phyloP scores from a whole-genome alignment of 2,888 invertebrate genomes.

The Caenorhabditis wallacei region DNA sequence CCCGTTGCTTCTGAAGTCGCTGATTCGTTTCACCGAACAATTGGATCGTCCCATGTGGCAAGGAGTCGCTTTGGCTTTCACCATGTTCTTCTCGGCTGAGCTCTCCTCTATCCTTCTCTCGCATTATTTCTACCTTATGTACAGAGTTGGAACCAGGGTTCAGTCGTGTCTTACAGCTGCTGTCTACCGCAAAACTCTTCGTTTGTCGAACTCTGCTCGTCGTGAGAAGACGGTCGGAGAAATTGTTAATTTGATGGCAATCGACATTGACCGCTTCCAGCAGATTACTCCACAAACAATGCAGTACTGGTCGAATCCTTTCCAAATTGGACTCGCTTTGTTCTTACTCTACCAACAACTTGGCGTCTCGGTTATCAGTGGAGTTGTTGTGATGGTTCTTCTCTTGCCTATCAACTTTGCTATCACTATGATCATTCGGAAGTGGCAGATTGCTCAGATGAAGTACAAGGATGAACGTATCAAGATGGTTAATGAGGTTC shows the following conservation, averaged over 20 bases:
- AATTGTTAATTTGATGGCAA: constrained; percentile 86
- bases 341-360: constrained; percentile 85
- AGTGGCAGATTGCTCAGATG: constrained; percentile 88
- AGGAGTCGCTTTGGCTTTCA: constrained; percentile 77
- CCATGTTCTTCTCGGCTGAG: constrained; percentile 80
- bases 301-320: constrained; percentile 82
- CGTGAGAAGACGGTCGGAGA: constrained; percentile 85
- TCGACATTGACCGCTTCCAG: constrained; percentile 85
- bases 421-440: constrained; percentile 81
- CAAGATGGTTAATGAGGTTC: constrained; percentile 94
- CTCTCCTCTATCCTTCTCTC: constrained; percentile 79
- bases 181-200: constrained; percentile 84
- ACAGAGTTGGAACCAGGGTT: constrained; percentile 81
- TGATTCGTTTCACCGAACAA: constrained; percentile 81
- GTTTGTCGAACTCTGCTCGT: constrained; percentile 84
- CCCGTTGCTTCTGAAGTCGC: constrained; percentile 78
- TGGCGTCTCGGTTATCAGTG: constrained; percentile 92
- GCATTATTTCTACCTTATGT: constrained; percentile 82
- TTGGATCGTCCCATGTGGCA: constrained; percentile 79
- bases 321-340: constrained; percentile 76
- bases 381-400: constrained; percentile 94
- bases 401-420: constrained; percentile 87
- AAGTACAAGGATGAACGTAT: constrained; percentile 94
- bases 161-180: constrained; percentile 81
- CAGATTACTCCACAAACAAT: constrained; percentile 83